Evolutionary conservation across 2,888 invertebrate species (phyloP).

Genomic region (Archips crataeganus): DNA sequence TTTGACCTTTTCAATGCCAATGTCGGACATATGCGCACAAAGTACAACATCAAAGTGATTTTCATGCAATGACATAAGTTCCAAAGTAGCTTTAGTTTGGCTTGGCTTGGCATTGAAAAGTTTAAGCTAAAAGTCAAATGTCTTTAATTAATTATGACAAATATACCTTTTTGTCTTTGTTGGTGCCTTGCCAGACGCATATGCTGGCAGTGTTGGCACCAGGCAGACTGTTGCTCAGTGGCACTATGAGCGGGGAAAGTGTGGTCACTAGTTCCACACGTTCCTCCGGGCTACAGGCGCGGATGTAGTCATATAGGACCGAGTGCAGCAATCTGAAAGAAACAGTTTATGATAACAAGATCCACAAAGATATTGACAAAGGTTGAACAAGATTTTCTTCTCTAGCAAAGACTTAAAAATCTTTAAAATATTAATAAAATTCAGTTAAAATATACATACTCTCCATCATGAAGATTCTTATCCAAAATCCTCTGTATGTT

Average conservation of each 20-base stretch:
- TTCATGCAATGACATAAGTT: no score
- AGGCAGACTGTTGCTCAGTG: slow-evolving; percentile 90
- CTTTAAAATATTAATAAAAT: no score
- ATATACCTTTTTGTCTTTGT: slow-evolving; percentile 90
- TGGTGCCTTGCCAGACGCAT: slow-evolving; percentile 95
- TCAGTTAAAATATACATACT: slow-evolving; percentile 62
- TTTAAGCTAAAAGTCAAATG: neutral
- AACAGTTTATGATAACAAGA: neutral
- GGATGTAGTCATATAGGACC: slow-evolving; percentile 92
- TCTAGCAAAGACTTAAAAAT: no score
- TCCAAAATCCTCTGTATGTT: slow-evolving; percentile 90
- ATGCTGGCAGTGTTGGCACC: slow-evolving; percentile 93
- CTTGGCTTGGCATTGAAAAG: no score
- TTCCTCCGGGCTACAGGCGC: slow-evolving; percentile 89
- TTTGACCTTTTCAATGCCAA: no score
- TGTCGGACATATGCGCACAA: no score
- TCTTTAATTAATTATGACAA: slow-evolving; percentile 25
- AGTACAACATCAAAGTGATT: no score
- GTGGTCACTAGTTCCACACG: slow-evolving; percentile 91
- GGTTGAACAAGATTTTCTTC: no score
- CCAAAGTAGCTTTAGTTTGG: no score
- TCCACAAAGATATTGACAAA: slow-evolving; percentile 13
- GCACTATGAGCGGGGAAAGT: slow-evolving; percentile 88
- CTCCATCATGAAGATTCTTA: slow-evolving; percentile 89
- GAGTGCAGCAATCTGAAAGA: slow-evolving; percentile 89